Base-by-base conservation (phyloP, 1,140 invertebrate species). In the Drosophila jambulina region DNA sequence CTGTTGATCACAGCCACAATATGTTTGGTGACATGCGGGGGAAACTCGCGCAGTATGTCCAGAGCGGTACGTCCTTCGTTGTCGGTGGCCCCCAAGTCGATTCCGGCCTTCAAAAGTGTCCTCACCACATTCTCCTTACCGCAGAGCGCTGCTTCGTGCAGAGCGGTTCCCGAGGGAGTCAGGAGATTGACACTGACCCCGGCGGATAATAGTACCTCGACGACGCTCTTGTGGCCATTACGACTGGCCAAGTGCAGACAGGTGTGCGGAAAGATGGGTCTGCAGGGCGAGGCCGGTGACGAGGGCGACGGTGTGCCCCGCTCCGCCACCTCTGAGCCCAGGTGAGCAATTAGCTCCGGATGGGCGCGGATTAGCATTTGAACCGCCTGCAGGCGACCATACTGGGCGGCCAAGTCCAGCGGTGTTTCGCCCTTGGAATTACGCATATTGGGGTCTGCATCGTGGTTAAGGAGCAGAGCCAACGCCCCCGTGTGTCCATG, bases 111-210 rank as follows among this genome's bases (percentile, higher is more conserved):
- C 7, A 99, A 92, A 17, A 99, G 93, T 1, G 97, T 95, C 57
- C 96, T 94, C 6, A 98, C 98, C 29, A 99, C 97, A 74, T 98
- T 97, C 75, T 97, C 95, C 94, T 99, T 99, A 54, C 98, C 98
- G 93, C 96, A 99, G 8, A 98, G 94, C 0, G 98, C 98, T 3
- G 98, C 98, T 90, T 99, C 98, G 93, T 99, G 98, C 67, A 99
- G 94, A 1, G 98, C 97, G 2, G 97, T 98, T 1, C 98, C 99
- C 29, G 96, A 95, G 54, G 96, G 95, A 2, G 98, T 99, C 75
- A 97, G 94, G 2, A 97, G 95, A 93, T 99, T 99, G 0, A 99
- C 97, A 90, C 97, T 96, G 79, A 99, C 96, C 2, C 98, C 98
- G 40, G 97, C 96, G 21, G 96, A 94, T 45, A 99, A 93, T 7